phyloP scores from a whole-genome alignment of 2,797 vertebrate genomes.

The Phrynocephalus vlangalii region DNA sequence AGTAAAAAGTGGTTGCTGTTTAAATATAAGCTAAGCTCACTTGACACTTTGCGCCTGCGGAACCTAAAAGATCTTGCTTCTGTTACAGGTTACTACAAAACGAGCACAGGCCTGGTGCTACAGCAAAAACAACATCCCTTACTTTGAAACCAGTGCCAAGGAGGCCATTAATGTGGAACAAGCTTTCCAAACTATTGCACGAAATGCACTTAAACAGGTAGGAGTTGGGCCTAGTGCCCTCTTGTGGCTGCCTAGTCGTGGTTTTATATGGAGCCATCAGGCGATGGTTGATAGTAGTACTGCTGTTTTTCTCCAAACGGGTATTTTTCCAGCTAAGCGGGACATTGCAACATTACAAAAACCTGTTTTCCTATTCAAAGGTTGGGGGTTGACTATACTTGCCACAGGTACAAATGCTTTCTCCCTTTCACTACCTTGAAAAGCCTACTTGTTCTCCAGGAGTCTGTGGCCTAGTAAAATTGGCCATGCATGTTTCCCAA shows the following conservation, averaged over 20 bases:
- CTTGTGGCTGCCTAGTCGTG: not conserved
- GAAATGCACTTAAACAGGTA: conserved; percentile 99
- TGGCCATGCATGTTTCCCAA: not conserved
- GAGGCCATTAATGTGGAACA: conserved; percentile 99
- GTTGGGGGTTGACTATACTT: not conserved
- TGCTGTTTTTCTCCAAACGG: not conserved
- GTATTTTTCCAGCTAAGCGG: not conserved
- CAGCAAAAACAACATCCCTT: conserved; percentile 99
- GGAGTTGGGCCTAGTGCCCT: not conserved
- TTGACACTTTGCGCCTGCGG: not conserved
- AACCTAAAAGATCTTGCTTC: conserved; percentile 42
- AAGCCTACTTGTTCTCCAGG: not conserved
- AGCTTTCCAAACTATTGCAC: conserved; percentile 99
- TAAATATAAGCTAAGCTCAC: too few species aligned
- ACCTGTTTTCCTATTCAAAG: not conserved
- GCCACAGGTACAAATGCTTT: not conserved
- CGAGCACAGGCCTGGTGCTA: conserved; percentile 99
- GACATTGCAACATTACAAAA: not conserved
- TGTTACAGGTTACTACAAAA: conserved; percentile 93
- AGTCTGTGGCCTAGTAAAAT: not conserved
- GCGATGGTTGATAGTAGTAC: not conserved
- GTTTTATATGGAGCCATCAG: too few species aligned
- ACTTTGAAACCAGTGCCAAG: conserved; percentile 99
- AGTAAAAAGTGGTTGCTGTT: not conserved
- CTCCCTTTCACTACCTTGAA: not conserved